Evolutionary conservation across 2,888 invertebrate genomes (phyloP).

Genomic region (Philonicus albiceps): DNA sequence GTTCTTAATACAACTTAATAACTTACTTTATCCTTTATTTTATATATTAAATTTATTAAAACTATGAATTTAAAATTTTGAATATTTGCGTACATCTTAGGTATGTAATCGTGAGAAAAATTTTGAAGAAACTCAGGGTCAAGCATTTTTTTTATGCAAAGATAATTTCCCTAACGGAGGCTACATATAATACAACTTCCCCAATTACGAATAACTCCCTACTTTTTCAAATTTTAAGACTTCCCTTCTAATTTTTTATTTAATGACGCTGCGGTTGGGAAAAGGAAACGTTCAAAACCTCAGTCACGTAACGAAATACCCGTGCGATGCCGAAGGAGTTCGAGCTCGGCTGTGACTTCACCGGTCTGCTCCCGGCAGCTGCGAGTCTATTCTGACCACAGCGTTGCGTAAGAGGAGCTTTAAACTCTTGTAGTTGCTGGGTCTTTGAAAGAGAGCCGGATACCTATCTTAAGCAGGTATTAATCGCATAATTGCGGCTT

Average conservation of each 20-base stretch:
- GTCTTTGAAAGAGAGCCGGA: neutral
- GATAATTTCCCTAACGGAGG: neutral
- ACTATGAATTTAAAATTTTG: no score
- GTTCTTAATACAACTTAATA: no score
- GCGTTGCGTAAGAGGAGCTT: conserved; percentile 6
- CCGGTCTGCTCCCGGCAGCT: conserved; percentile 12
- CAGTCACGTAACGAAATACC: conserved; percentile 28
- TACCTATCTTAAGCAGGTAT: conserved; percentile 17
- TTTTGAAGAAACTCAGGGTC: neutral
- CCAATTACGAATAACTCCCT: neutral
- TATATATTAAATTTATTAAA: no score
- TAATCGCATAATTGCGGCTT: conserved; percentile 31
- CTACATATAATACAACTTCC: neutral
- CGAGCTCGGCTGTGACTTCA: neutral
- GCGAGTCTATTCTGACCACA: conserved; percentile 25
- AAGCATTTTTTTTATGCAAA: neutral
- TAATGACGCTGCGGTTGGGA: neutral
- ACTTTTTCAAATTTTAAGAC: neutral
- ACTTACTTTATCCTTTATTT: no score
- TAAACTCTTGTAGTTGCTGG: conserved; percentile 14
- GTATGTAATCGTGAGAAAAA: neutral
- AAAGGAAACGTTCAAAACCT: conserved; percentile 29
- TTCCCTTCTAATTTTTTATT: neutral
- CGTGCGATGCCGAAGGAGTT: conserved; percentile 12
- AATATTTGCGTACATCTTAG: no score